Evolutionary conservation across 2,113 vertebrate species (phyloP).

Genomic region (Menura novaehollandiae): DNA sequence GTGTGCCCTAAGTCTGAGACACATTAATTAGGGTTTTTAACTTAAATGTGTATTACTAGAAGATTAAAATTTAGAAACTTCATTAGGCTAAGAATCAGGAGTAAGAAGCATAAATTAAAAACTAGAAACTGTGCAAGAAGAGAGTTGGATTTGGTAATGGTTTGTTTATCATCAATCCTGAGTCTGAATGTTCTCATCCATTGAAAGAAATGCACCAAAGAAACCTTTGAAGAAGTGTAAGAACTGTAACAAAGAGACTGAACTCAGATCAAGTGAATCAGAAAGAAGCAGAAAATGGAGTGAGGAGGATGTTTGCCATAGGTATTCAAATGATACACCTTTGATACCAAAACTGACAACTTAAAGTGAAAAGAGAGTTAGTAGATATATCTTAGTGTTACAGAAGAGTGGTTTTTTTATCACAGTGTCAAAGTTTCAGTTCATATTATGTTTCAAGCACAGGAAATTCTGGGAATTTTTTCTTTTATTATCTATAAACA

Average conservation of each 20-base stretch:
- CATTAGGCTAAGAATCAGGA: neutral
- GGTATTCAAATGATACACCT: neutral
- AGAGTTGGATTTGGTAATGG: neutral
- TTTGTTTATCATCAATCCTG: neutral
- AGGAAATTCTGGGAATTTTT: neutral
- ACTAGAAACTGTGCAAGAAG: neutral
- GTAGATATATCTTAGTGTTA: neutral
- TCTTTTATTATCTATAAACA: neutral
- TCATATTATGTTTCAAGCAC: neutral
- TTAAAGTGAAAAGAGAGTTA: neutral
- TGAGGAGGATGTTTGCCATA: neutral
- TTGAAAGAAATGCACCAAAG: neutral
- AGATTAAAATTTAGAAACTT: neutral
- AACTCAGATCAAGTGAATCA: neutral
- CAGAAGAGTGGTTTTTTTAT: neutral
- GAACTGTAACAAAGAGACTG: accelerated
- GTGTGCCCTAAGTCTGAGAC: neutral
- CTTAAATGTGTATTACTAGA: neutral
- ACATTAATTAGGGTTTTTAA: neutral
- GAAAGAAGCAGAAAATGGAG: neutral
- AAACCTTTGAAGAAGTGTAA: neutral
- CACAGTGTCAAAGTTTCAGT: neutral
- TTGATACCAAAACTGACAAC: neutral
- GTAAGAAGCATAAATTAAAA: neutral
- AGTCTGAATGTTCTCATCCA: neutral